Evolutionary conservation across 2,797 vertebrate species (phyloP), one percentile per base, ranked within the genome.

Genomic region (Acipenser transmontanus): DNA sequence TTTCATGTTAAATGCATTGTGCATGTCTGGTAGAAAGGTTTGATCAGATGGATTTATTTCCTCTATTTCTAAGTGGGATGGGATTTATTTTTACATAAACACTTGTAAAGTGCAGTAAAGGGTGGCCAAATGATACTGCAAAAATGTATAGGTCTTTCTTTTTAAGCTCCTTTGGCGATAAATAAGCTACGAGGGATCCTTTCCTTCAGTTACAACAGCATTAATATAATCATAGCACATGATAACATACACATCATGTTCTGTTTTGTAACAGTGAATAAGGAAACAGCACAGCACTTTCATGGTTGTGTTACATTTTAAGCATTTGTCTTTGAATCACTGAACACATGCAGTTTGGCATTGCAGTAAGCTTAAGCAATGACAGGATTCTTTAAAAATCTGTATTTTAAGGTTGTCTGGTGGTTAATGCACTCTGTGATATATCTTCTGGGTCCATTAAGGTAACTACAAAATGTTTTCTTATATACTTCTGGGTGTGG

Each of bases 11-110:
- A 87, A 84, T 83, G 78, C 80, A 80, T 76, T 81, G 79, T 76
- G 81, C 76, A 82, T 81, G 83, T 80, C 73, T 69, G 82, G 76
- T 76, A 74, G 78, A 81, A 81, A 80, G 78, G 77, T 78, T 79
- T 91, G 87, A 89, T 89, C 90, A 88, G 89, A 92, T 81, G 80
- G 77, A 87, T 88, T 81, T 78, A 70, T 78, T 88, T 89, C 82
- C 78, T 84, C 67, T 71, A 81, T 80, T 85, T 87, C 80, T 86
- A 77, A 70, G 68, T 79, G 77, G 75, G n/a, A 70, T 79, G 76
- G 81, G 76, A 88, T 82, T 76, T 79, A 77, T 81, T 82, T 80
- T 70, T 79, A 79, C 73, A 76, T 84, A 84, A 91, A 89, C 82
- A 80, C 68, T 48, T 2, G 0, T 0, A 1, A 77, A 80, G 76